Percentiles rank a stretch among this genome's conserved stretches.
phyloP scores from a whole-genome alignment of 2,797 vertebrate genomes.

The Pseudotriccus pelzelni region DNA sequence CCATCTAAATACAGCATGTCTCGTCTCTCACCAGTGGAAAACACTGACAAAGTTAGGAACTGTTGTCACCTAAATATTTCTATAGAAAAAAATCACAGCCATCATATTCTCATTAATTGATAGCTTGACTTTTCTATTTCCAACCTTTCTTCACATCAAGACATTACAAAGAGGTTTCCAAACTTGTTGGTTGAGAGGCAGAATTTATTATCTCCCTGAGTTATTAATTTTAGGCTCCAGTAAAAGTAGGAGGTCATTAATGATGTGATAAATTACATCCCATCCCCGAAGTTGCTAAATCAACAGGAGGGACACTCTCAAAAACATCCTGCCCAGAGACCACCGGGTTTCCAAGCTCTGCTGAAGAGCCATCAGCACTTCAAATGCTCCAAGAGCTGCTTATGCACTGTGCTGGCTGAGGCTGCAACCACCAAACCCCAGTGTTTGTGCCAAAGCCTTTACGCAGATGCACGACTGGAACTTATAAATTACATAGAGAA shows the following conservation, averaged over 20 bases:
- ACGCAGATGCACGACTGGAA: constrained; percentile 12
- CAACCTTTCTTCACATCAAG: not conserved
- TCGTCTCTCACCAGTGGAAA: not conserved
- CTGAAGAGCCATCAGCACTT: not conserved
- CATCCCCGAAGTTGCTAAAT: not conserved
- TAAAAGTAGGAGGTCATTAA: not conserved
- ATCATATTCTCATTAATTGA: not conserved
- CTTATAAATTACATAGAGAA: constrained; percentile 21
- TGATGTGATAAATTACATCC: not conserved
- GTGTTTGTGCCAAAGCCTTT: constrained; percentile 32
- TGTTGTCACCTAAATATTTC: not conserved
- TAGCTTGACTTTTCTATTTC: not conserved
- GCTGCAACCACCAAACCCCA: not conserved
- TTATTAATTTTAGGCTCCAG: not conserved
- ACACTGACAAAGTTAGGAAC: not conserved
- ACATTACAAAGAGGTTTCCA: not conserved
- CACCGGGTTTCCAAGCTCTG: not conserved
- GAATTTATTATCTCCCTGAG: not conserved
- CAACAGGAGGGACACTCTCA: not conserved
- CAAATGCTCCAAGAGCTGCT: not conserved
- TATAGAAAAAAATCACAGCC: not conserved
- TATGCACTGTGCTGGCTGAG: constrained; percentile 1
- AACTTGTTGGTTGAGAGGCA: not conserved
- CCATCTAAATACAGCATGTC: not conserved
- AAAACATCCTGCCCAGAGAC: not conserved